These are phyloP conservation scores for Uromys caudimaculatus DNA, from an alignment of 2,797 vertebrate species.

Conservation along the genomic window DNA sequence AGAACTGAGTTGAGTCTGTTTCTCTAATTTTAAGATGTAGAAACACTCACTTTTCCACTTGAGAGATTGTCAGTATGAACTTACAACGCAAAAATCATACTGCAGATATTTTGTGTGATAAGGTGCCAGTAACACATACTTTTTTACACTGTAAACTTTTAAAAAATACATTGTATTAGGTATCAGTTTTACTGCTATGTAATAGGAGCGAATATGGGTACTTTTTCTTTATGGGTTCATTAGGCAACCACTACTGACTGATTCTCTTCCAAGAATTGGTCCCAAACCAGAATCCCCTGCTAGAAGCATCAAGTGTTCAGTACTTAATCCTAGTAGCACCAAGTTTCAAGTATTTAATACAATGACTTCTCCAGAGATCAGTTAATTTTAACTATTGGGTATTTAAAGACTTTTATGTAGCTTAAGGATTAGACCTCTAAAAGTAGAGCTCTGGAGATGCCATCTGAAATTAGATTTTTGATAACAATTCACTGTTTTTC, in stretches of 20 bases:
- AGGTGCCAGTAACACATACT: too few species aligned
- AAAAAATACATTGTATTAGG: background rate
- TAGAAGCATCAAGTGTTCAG: background rate
- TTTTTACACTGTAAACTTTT: background rate
- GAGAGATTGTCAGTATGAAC: background rate
- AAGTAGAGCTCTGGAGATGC: background rate
- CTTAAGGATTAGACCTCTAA: background rate
- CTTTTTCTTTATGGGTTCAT: background rate
- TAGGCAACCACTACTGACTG: background rate
- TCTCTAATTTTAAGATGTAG: background rate
- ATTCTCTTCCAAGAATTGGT: background rate
- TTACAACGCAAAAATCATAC: background rate
- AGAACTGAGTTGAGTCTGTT: background rate
- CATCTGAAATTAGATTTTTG: background rate
- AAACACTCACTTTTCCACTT: background rate
- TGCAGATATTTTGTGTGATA: background rate
- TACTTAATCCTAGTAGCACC: background rate
- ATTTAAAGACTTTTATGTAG: background rate
- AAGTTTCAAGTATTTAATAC: background rate
- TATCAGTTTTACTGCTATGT: background rate
- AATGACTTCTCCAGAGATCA: fast-evolving
- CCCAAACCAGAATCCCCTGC: background rate
- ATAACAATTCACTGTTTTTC: background rate
- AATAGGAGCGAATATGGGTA: background rate
- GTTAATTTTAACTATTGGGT: background rate